phyloP scores from a whole-genome alignment of 1,140 invertebrate genomes.

The Neodiprion lecontei region DNA sequence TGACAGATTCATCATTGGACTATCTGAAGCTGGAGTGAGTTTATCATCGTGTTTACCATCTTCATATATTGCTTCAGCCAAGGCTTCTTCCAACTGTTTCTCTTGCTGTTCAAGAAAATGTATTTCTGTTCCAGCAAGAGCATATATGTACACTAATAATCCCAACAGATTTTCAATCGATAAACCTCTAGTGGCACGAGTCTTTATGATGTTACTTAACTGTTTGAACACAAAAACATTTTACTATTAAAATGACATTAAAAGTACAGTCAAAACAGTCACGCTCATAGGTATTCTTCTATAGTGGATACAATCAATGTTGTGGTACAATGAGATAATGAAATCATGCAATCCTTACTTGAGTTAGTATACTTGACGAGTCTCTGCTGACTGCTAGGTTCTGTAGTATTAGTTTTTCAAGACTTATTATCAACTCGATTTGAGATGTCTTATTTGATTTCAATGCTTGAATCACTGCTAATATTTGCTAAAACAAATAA shows the following conservation, averaged over 20 bases:
- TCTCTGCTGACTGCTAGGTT: conserved; percentile 67
- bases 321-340: not conserved
- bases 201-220: conserved; percentile 67
- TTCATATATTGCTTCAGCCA: conserved; percentile 68
- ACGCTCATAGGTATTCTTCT: not conserved
- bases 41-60: conserved; percentile 59
- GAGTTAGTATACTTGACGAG: conserved; percentile 66
- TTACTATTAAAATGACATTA: conserved; percentile 14
- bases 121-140: conserved; percentile 67
- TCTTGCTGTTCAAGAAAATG: conserved; percentile 64
- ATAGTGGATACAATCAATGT: conserved; percentile 1
- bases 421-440: conserved; percentile 63
- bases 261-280: conserved; percentile 10
- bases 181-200: conserved; percentile 62
- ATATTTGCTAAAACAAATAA: conserved; percentile 62
- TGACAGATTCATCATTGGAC: not conserved
- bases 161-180: conserved; percentile 68
- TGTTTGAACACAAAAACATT: conserved; percentile 43
- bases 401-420: conserved; percentile 67
- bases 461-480: conserved; percentile 66
- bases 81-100: conserved; percentile 60
- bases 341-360: conserved; percentile 51
- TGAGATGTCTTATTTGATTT: conserved; percentile 64
- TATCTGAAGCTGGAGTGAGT: not conserved
- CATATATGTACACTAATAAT: conserved; percentile 69